A percentile compares a stretch with the other conserved stretches of the same genome.
These are phyloP conservation scores for Eristalis arbustorum DNA, from an alignment of 2,888 invertebrate species.

Conservation along the genomic window DNA sequence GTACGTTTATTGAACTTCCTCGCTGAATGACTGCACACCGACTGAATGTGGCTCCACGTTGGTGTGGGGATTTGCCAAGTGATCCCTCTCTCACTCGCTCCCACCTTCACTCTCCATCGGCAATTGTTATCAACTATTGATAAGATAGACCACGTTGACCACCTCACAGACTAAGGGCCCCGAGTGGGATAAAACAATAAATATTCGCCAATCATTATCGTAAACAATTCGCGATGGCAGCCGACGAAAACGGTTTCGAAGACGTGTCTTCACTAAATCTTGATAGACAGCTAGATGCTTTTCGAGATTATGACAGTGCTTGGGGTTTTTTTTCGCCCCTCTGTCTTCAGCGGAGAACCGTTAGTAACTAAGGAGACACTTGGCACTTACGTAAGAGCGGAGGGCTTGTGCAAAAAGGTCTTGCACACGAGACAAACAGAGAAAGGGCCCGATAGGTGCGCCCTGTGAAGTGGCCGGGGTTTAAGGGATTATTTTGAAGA, in stretches of 20 bases:
- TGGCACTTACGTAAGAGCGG: constrained; percentile 11
- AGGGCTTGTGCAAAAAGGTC: neutral
- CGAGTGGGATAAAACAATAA: constrained; percentile 9
- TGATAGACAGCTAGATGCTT: constrained; percentile 44
- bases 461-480: constrained; percentile 29
- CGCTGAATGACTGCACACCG: constrained; percentile 43
- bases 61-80: constrained; percentile 26
- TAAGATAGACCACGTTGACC: constrained; percentile 47
- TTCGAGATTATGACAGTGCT: neutral
- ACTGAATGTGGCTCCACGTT: constrained; percentile 48
- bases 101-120: neutral
- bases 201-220: constrained; percentile 38
- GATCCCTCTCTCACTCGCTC: constrained; percentile 28
- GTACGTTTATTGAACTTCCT: constrained; percentile 35
- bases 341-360: neutral
- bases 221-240: neutral
- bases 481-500: constrained; percentile 22
- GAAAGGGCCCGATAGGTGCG: constrained; percentile 2
- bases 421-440: neutral
- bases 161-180: neutral
- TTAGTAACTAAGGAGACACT: constrained; percentile 31
- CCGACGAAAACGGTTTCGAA: constrained; percentile 14
- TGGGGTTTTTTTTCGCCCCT: neutral
- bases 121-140: constrained; percentile 55
- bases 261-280: neutral